Percentiles rank a stretch among this genome's conserved stretches.
These are phyloP conservation scores for Metellina segmentata DNA, from an alignment of 2,888 invertebrate species.

Conservation along the genomic window DNA sequence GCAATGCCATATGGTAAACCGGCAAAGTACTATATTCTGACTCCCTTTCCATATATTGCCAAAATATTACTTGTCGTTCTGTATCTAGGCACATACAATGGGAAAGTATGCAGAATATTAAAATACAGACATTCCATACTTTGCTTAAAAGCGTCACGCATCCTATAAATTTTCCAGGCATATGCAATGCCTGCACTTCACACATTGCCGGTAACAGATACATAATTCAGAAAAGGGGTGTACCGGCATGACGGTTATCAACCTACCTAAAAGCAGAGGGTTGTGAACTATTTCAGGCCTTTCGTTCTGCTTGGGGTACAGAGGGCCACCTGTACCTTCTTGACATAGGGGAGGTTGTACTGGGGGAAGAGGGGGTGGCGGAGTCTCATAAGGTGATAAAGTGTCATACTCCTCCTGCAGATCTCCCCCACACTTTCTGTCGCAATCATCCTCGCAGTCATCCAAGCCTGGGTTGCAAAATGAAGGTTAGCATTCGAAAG, in stretches of 20 bases:
- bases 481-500: constrained; percentile 38
- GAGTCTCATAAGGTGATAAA: constrained; percentile 67
- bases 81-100: too few relatives aligned
- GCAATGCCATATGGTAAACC: too few relatives aligned
- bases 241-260: neutral
- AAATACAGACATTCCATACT: too few relatives aligned
- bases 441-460: constrained; percentile 73
- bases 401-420: constrained; percentile 71
- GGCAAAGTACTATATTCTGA: too few relatives aligned
- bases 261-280: constrained; percentile 74
- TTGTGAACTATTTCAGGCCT: constrained; percentile 74
- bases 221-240: neutral
- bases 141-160: too few relatives aligned
- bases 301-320: constrained; percentile 74
- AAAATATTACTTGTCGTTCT: too few relatives aligned
- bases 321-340: constrained; percentile 57
- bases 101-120: too few relatives aligned
- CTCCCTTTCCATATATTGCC: too few relatives aligned
- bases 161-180: too few relatives aligned
- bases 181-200: too few relatives aligned
- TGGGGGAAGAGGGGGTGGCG: constrained; percentile 62
- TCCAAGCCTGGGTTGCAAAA: constrained; percentile 74
- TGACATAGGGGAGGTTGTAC: constrained; percentile 70
- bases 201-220: too few relatives aligned
- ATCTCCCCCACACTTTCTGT: constrained; percentile 70